Evolutionary conservation across 2,888 invertebrate species (phyloP).

Genomic region (Nomada ruficornis): DNA sequence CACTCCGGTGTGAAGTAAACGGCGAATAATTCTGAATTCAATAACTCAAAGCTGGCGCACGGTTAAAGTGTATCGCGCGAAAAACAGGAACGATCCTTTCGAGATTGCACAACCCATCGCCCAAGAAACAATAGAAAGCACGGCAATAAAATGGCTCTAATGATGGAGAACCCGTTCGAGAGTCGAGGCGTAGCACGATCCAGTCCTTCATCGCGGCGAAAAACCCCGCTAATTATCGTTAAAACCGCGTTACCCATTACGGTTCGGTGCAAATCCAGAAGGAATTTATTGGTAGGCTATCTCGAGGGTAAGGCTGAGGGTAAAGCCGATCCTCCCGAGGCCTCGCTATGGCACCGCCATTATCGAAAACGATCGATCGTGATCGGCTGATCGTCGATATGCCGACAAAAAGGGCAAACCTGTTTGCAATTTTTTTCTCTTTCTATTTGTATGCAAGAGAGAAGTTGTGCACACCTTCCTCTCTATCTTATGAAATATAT

Average conservation of each 20-base stretch:
- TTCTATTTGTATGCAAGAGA: slow-evolving; percentile 8
- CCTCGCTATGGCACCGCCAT: slow-evolving; percentile 40
- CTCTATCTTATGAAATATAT: not conserved
- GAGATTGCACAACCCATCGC: slow-evolving; percentile 53
- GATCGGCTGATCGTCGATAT: slow-evolving; percentile 54
- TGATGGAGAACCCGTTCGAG: slow-evolving; percentile 41
- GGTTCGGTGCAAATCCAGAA: slow-evolving; percentile 26
- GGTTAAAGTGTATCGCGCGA: slow-evolving; percentile 51
- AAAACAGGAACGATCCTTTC: slow-evolving; percentile 46
- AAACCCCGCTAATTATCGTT: slow-evolving; percentile 65
- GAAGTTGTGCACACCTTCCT: not conserved
- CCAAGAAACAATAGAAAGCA: slow-evolving; percentile 58
- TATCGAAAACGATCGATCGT: slow-evolving; percentile 69
- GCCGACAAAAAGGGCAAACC: slow-evolving; percentile 51
- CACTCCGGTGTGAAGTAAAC: slow-evolving; percentile 2
- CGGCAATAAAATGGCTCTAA: slow-evolving; percentile 47
- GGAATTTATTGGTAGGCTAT: slow-evolving; percentile 60
- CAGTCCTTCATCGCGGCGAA: slow-evolving; percentile 49
- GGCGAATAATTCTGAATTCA: slow-evolving; percentile 52
- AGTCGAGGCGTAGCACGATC: slow-evolving; percentile 34
- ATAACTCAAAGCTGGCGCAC: slow-evolving; percentile 53
- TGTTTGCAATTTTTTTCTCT: slow-evolving; percentile 17
- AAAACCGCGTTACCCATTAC: slow-evolving; percentile 39
- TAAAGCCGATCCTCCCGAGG: slow-evolving; percentile 36
- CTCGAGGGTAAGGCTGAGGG: slow-evolving; percentile 26